Evolutionary conservation across 2,888 invertebrate genomes (phyloP), one percentile per base, ranked within the genome.

Genomic region (Cantharis rustica): DNA sequence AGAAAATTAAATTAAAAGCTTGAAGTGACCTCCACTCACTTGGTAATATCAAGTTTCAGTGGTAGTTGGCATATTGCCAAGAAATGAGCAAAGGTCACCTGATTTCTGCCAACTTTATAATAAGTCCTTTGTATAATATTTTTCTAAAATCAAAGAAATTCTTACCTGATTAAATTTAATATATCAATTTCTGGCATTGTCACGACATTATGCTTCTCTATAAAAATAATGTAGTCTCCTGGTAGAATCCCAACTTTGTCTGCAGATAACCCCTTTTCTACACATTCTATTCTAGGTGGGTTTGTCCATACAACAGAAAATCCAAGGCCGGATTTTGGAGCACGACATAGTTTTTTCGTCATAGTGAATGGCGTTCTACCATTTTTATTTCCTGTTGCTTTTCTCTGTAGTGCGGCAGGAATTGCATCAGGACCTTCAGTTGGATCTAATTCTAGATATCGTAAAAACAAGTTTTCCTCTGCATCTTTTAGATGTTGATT

Each of bases 291-390:
- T 17, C 95, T 91, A 3, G 96, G 96, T 0, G 96, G 96, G 84
- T 95, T 93, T 7, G 96, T 96, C 96, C 96, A 96, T 0, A 96
- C 95, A 72, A 96, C 93, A 5, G 95, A 95, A 88, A 96, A 96
- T 15, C 96, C 96, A 83, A 94, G 95, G 20, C 95, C 94, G n/a
- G 86, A 84, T 80, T 87, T 88, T 16, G 87, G 84, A 47, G 84
- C 82, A 64, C 90, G 85, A 10, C 87, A 87, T 80, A 93, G 87
- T 75, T 88, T 87, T 85, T 94, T 94, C 66, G 95, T 95, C 77
- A 93, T 92, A 15, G 96, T 96, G 85, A 96, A 96, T 0, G 96
- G 96, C 1, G 96, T 96, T 75, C 95, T 90, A 10, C 95, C 95
- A 79, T 91, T 90, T 75, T 87, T 86, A 83, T 88, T 88, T 77